A percentile compares a stretch with the other conserved stretches of the same genome.
Evolutionary conservation across 2,797 vertebrate genomes (phyloP).

Genomic region (Acipenser ruthenus): DNA sequence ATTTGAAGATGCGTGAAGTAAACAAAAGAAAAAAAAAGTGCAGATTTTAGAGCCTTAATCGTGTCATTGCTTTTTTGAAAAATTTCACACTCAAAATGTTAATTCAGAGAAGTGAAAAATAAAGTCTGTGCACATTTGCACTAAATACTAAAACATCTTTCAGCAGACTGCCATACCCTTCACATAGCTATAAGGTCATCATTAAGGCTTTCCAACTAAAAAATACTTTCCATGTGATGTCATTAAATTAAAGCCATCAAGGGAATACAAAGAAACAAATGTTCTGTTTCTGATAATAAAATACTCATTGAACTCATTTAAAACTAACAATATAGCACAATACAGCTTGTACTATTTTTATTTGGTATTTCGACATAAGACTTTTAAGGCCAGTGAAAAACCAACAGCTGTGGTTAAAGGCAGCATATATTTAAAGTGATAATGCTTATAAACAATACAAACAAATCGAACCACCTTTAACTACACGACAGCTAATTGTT

Average conservation of each 20-base stretch:
- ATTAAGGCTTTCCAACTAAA: conserved; percentile 7
- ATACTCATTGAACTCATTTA: conserved; percentile 4
- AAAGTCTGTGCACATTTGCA: not conserved
- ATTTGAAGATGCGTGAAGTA: no score
- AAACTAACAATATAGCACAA: conserved; percentile 1
- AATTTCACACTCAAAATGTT: no score
- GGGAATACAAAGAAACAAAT: conserved; percentile 6
- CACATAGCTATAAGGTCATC: not conserved
- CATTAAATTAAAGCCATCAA: conserved; percentile 11
- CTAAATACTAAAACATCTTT: not conserved
- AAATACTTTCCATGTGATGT: conserved; percentile 18
- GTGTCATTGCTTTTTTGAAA: no score
- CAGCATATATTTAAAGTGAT: not conserved
- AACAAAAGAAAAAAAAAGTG: no score
- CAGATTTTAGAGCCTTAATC: no score
- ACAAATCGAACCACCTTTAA: conserved; percentile 3
- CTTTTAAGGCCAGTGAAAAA: no score
- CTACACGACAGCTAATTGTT: not conserved
- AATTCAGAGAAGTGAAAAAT: no score
- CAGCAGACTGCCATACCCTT: not conserved
- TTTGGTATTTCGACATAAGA: not conserved
- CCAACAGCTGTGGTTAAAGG: no score
- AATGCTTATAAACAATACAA: not conserved
- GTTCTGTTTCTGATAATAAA: conserved; percentile 7
- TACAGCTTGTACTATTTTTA: not conserved